Percentiles rank a stretch among this genome's conserved stretches.
These are phyloP conservation scores for Pocillopora meandrina DNA, from an alignment of 92 coral and sea anemone genomes.

Conservation along the genomic window DNA sequence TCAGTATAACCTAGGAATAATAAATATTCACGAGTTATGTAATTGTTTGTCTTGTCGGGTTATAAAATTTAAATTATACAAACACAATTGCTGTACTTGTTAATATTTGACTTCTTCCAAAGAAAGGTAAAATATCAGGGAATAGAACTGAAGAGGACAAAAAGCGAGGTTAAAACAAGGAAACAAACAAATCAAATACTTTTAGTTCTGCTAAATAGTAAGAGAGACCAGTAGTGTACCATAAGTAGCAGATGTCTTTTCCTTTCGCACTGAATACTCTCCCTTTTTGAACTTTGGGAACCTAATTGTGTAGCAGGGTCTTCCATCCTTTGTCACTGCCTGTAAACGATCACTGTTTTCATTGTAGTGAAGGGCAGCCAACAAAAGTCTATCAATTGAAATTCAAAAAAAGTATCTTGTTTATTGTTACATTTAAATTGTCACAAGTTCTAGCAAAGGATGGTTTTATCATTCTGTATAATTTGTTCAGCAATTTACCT, in stretches of 20 bases:
- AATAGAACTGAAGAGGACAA: too few species aligned
- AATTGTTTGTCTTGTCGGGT: neutral
- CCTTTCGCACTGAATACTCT: slow-evolving; percentile 13
- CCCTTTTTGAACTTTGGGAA: slow-evolving; percentile 31
- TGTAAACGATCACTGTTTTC: slow-evolving; percentile 30
- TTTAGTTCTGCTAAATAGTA: neutral
- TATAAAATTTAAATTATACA: too few species aligned
- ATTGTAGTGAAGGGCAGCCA: slow-evolving; percentile 48
- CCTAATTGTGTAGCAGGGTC: slow-evolving; percentile 17
- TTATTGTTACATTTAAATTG: neutral
- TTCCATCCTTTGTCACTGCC: slow-evolving; percentile 33
- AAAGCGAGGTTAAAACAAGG: too few species aligned
- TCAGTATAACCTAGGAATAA: neutral
- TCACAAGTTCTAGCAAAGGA: neutral
- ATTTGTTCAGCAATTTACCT: slow-evolving; percentile 13
- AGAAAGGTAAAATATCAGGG: too few species aligned
- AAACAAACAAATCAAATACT: neutral
- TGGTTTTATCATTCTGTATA: neutral
- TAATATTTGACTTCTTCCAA: too few species aligned
- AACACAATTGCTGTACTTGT: too few species aligned
- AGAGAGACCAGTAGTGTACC: neutral
- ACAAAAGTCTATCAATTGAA: too few species aligned
- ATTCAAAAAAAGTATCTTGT: too few species aligned
- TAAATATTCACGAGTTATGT: neutral
- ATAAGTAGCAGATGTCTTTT: slow-evolving; percentile 6